Percentiles rank a stretch among this genome's conserved stretches.
Conservation (phyloP, 2,113 vertebrate species). For the Rhynchopsitta pachyrhyncha region DNA sequence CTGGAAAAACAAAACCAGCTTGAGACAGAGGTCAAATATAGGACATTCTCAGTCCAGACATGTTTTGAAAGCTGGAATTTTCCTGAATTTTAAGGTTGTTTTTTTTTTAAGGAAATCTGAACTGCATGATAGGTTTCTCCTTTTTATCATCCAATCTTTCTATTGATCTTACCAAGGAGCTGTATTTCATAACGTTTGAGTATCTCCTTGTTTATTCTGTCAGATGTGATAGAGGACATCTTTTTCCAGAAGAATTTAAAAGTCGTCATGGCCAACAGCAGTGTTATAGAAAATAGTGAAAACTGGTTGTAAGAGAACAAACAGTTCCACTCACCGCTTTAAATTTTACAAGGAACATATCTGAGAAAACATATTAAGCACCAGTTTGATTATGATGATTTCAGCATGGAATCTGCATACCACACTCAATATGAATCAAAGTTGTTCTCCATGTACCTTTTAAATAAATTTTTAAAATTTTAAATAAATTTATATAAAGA, state of each 20-base stretch:
- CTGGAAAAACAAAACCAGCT: conserved; percentile 16
- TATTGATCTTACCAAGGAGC: not conserved
- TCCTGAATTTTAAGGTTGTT: not conserved
- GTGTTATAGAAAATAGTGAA: not conserved
- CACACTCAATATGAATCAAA: not conserved
- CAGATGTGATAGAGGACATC: not conserved
- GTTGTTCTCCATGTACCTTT: not conserved
- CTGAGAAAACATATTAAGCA: not conserved
- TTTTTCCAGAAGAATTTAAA: not conserved
- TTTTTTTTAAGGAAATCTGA: not conserved
- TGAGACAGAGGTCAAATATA: not conserved
- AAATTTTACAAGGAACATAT: not conserved
- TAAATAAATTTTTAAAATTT: not conserved
- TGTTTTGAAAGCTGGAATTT: not conserved
- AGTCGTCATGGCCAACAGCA: not conserved
- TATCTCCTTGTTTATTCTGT: not conserved
- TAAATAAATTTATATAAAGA: not conserved
- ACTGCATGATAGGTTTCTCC: not conserved
- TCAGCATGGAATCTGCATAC: not conserved
- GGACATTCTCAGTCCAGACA: not conserved
- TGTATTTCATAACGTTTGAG: not conserved
- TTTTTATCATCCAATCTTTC: not conserved
- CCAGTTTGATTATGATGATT: not conserved
- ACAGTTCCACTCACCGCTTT: not conserved
- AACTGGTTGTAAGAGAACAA: not conserved